A percentile compares a stretch with the other conserved stretches of the same genome.
These are phyloP conservation scores for Aldabrachelys gigantea DNA, from an alignment of 2,113 vertebrate species.

Conservation along the genomic window DNA sequence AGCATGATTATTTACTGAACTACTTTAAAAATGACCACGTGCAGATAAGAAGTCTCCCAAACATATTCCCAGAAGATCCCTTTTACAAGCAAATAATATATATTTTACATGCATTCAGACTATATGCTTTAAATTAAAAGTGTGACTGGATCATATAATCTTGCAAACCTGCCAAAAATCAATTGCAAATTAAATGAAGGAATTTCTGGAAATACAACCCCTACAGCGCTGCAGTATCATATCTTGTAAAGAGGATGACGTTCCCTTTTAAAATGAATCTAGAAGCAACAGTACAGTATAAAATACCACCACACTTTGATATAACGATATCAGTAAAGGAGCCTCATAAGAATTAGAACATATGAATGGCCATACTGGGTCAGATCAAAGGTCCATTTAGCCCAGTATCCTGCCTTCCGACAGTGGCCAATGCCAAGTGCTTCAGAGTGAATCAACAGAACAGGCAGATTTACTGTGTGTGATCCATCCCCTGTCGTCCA, in stretches of 20 bases:
- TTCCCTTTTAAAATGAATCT: conserved; percentile 17
- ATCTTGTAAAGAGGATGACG: conserved; percentile 26
- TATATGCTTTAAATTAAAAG: conserved; percentile 58
- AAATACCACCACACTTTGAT: conserved; percentile 2
- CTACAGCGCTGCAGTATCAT: background rate
- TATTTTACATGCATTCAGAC: conserved; percentile 20
- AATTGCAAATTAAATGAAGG: conserved; percentile 61
- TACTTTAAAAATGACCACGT: conserved; percentile 11
- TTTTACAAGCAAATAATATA: conserved; percentile 16
- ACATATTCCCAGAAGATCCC: background rate
- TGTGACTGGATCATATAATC: background rate
- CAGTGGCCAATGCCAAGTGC: background rate
- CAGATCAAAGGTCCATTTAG: background rate
- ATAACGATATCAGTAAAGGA: background rate
- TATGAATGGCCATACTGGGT: background rate
- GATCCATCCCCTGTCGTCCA: background rate
- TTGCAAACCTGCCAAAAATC: conserved; percentile 58
- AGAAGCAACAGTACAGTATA: background rate
- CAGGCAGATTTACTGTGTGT: background rate
- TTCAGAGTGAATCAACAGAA: background rate
- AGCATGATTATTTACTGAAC: conserved; percentile 18
- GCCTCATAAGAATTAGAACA: background rate
- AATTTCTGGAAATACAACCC: conserved; percentile 58
- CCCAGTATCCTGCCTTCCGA: background rate
- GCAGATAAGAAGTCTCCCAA: conserved; percentile 34